These are phyloP conservation scores for Antheraea mylitta DNA, from an alignment of 1,140 invertebrate genomes.

Conservation along the genomic window DNA sequence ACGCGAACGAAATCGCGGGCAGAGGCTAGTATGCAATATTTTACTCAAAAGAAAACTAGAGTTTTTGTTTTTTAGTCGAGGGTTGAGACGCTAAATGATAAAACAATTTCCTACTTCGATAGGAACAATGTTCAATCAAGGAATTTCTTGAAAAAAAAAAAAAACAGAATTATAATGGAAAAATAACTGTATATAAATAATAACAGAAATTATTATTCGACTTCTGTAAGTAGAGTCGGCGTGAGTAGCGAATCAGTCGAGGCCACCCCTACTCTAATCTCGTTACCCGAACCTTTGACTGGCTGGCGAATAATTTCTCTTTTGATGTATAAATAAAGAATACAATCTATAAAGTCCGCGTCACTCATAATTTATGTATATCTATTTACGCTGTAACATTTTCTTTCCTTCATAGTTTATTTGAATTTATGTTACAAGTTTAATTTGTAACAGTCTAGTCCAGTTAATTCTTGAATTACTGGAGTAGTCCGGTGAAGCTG, in stretches of 20 bases:
- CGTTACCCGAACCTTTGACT: not conserved
- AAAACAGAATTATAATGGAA: not conserved
- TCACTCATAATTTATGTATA: not conserved
- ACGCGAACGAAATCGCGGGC: too few species aligned
- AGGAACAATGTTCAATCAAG: not conserved
- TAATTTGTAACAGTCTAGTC: too few species aligned
- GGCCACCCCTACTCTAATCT: not conserved
- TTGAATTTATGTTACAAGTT: too few species aligned
- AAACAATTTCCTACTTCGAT: too few species aligned
- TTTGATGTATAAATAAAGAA: constrained; percentile 2
- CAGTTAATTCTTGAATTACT: too few species aligned
- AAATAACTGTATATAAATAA: not conserved
- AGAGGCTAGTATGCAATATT: too few species aligned
- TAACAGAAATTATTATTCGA: not conserved
- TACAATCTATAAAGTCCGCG: constrained; percentile 1
- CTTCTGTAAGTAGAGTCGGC: not conserved
- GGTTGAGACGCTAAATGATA: too few species aligned
- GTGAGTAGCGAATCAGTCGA: not conserved
- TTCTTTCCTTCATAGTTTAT: not conserved
- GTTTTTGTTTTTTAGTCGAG: too few species aligned
- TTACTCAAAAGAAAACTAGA: too few species aligned
- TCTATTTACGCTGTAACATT: not conserved
- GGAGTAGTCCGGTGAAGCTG: too few species aligned
- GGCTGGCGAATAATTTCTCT: not conserved
- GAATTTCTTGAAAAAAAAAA: not conserved